Base-by-base conservation (phyloP, 2,113 vertebrate species). In the Rhea pennata region DNA sequence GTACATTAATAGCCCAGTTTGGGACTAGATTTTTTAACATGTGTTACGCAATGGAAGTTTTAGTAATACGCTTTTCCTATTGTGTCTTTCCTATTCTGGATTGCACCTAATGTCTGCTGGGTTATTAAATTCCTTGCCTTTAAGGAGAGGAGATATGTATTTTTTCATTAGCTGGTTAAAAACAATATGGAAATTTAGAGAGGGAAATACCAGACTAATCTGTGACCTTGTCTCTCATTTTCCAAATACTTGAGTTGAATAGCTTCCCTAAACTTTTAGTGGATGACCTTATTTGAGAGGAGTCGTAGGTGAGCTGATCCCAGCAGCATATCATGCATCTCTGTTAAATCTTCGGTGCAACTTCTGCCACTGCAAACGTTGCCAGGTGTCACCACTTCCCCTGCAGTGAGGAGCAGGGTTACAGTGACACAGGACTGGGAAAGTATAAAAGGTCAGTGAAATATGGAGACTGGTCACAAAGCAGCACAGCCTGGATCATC, bases 241-340 rank as follows among this genome's bases (percentile, higher is more conserved):
- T 74, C 26, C 8, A 64, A 48, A 20, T 74, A 15, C 54, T 8
- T 74, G n/a, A 5, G 21, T 74, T 0, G 0, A 73, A 40, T 53
- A 29, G 5, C 12, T 62, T 21, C 6, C 29, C 78, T 92, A 29
- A 11, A 22, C 56, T 83, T 74, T 77, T 13, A 51, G 26, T 0
- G 1, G 15, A 54, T 46, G 7, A 50, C 8, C 70, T 64, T 67
- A 46, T 83, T 12, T 33, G 40, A 21, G 17, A 72, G 24, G 24
- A 82, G 53, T 23, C 2, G 0, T 10, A n/a, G 70, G 12, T 27
- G 42, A 86, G 42, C 11, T 21, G 22, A 64, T 69, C 70, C 39
- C 59, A 90, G 59, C 21, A 33, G 21, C 12, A 3, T 48, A 7
- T 39, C 24, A 5, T 73, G 33, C 26, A 19, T 31, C 44, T n/a